Conservation (phyloP, 1,140 invertebrate genomes). For the Polyergus mexicanus region DNA sequence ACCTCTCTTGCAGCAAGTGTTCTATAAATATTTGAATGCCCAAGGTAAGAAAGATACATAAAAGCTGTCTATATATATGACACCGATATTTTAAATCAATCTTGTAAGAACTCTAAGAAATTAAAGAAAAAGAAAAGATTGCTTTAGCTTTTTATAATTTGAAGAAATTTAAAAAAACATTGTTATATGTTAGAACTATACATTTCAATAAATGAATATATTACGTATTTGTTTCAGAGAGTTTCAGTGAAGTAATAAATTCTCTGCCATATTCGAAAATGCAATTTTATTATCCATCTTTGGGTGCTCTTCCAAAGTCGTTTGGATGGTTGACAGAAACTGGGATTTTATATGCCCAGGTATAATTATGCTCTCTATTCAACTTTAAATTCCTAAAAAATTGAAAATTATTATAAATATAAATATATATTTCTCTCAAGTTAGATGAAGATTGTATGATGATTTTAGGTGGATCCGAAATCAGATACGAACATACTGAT, state of each 20-base stretch:
- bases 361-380: conserved; percentile 83
- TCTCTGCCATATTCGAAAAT: conserved; percentile 93
- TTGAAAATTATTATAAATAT: conserved; percentile 12
- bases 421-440: not conserved
- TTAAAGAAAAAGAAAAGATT: not conserved
- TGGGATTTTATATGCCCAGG: conserved; percentile 91
- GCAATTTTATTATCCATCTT: conserved; percentile 91
- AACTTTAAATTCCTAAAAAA: conserved; percentile 81
- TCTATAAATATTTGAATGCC: conserved; percentile 92
- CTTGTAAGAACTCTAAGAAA: not conserved
- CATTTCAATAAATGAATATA: conserved; percentile 39
- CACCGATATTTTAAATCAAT: not conserved
- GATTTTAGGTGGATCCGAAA: conserved; percentile 87
- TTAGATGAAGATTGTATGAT: conserved; percentile 52
- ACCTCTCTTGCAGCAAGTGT: conserved; percentile 93
- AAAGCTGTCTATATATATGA: not conserved
- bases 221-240: conserved; percentile 82
- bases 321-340: conserved; percentile 95
- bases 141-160: not conserved
- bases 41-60: conserved; percentile 87
- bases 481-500: conserved; percentile 88
- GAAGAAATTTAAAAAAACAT: not conserved
- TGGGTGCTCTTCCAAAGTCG: conserved; percentile 89
- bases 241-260: conserved; percentile 92
- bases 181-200: not conserved